These are phyloP conservation scores for Heteronetta atricapilla DNA, from an alignment of 2,113 vertebrate species.

Conservation along the genomic window DNA sequence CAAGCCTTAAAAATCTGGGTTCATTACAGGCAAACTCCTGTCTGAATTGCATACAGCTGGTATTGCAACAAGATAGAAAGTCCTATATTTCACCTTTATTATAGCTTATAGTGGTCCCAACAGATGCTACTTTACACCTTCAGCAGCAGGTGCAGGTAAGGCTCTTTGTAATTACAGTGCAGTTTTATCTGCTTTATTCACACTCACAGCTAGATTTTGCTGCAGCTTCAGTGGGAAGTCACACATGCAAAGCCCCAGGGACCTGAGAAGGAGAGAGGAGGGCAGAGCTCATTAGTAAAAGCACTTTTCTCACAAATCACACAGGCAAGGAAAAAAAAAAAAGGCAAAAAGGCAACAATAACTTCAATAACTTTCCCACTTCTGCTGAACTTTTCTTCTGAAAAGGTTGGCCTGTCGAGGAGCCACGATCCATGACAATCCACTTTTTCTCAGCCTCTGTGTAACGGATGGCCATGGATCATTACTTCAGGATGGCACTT, in stretches of 20 bases:
- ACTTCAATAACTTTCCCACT: constrained; percentile 1
- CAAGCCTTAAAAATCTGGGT: background rate
- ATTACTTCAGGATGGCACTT: constrained; percentile 8
- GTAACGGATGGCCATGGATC: background rate
- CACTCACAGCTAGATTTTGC: background rate
- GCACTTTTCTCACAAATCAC: background rate
- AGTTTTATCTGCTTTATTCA: background rate
- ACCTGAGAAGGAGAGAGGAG: background rate
- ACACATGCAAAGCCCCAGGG: rapidly evolving
- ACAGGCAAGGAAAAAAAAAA: background rate
- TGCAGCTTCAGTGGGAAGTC: background rate
- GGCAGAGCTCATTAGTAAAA: constrained; percentile 4
- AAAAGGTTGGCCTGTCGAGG: constrained; percentile 4
- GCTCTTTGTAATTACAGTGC: background rate
- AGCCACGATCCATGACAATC: constrained; percentile 16
- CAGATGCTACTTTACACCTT: background rate
- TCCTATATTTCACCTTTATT: background rate
- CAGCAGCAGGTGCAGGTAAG: background rate
- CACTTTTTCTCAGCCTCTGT: background rate
- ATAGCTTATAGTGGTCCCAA: background rate
- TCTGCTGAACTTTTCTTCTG: constrained; percentile 17
- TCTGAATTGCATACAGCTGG: constrained; percentile 7
- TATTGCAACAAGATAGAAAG: background rate
- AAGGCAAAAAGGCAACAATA: background rate
- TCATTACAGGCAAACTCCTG: background rate